phyloP scores from a whole-genome alignment of 2,113 vertebrate species.

The Sylvietta virens region DNA sequence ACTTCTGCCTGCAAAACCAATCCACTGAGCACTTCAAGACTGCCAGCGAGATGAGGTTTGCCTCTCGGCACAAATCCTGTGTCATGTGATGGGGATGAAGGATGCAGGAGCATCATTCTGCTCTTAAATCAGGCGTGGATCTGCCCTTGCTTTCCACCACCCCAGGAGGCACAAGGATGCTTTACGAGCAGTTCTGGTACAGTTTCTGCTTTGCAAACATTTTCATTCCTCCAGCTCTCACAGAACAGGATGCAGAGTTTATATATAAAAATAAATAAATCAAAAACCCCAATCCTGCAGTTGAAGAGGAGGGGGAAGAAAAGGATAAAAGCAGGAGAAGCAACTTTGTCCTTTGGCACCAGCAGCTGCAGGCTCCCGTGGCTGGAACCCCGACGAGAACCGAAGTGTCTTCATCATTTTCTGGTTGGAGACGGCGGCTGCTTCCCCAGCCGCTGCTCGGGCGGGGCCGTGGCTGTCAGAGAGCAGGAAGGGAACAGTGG shows the following conservation, averaged over 20 bases:
- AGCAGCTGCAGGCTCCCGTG: neutral
- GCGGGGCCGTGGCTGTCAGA: neutral
- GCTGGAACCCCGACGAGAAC: slow-evolving; percentile 15
- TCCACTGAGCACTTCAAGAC: neutral
- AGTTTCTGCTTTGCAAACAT: neutral
- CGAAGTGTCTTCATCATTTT: slow-evolving; percentile 7
- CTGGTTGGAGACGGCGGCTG: neutral
- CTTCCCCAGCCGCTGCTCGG: neutral
- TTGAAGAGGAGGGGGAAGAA: neutral
- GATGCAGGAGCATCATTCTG: neutral
- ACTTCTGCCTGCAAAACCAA: neutral
- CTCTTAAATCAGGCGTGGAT: neutral
- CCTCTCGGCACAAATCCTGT: neutral
- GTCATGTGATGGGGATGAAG: neutral
- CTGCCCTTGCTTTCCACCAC: neutral
- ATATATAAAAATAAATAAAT: neutral
- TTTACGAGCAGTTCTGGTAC: accelerated
- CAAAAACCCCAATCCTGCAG: neutral
- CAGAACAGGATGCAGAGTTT: neutral
- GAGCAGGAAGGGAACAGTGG: slow-evolving; percentile 35
- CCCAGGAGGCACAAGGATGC: neutral
- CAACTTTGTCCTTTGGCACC: slow-evolving; percentile 4
- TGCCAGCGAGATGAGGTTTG: neutral
- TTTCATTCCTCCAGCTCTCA: neutral
- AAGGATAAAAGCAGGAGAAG: neutral